phyloP scores from a whole-genome alignment of 2,113 vertebrate genomes.

The Willisornis vidua region DNA sequence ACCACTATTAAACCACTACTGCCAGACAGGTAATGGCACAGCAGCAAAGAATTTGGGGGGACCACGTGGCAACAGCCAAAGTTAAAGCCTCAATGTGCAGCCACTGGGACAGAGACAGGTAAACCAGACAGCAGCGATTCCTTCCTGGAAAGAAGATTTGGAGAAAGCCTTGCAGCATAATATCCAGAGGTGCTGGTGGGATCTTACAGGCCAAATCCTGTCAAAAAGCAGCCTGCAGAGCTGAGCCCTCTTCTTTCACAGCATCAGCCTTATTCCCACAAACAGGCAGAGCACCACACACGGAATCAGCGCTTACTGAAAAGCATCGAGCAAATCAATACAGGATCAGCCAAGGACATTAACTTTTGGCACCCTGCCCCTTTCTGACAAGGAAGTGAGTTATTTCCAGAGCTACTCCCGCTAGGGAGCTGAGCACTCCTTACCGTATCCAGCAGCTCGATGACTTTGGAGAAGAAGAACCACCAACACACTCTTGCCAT shows the following conservation, averaged over 20 bases:
- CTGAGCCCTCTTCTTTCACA: neutral
- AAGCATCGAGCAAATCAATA: neutral
- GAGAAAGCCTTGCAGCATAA: neutral
- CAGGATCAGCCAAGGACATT: neutral
- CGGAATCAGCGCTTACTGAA: neutral
- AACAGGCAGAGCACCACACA: neutral
- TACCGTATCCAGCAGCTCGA: constrained; percentile 76
- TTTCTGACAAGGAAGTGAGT: neutral
- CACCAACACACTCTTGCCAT: constrained; percentile 84
- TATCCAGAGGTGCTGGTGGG: neutral
- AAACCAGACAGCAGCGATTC: neutral
- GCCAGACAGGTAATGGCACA: neutral
- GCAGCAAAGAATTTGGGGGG: neutral
- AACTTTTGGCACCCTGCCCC: neutral
- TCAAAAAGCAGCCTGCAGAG: neutral
- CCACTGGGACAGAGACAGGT: neutral
- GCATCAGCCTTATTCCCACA: neutral
- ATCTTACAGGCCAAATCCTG: neutral
- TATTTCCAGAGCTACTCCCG: neutral
- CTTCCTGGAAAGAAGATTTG: neutral
- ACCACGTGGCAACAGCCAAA: neutral
- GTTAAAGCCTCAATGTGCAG: neutral
- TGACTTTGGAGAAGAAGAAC: constrained; percentile 81
- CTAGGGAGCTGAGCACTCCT: neutral
- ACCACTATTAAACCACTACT: neutral